Conservation (phyloP, 2,888 invertebrate species). For the Malthinus seriepunctatus region DNA sequence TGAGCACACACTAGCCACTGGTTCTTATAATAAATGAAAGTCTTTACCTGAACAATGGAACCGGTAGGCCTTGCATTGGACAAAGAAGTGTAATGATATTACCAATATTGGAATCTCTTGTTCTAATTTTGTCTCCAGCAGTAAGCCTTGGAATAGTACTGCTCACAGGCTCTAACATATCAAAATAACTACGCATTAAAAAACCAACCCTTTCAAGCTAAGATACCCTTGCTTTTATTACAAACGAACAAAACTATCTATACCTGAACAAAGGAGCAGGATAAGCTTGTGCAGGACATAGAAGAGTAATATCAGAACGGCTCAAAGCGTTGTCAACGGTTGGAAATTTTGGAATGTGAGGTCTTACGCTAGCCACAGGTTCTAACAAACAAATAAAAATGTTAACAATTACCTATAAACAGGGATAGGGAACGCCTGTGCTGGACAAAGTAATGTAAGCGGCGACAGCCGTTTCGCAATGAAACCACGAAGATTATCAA, state of each 20-base stretch:
- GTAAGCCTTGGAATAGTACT: slow-evolving; percentile 59
- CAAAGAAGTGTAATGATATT: slow-evolving; percentile 66
- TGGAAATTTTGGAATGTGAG: slow-evolving; percentile 56
- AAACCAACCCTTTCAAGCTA: neutral
- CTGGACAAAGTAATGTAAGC: slow-evolving; percentile 64
- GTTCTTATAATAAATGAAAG: slow-evolving; percentile 48
- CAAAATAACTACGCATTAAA: slow-evolving; percentile 8
- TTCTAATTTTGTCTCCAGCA: slow-evolving; percentile 41
- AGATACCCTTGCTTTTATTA: slow-evolving; percentile 5
- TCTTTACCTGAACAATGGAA: slow-evolving; percentile 63
- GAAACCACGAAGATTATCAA: slow-evolving; percentile 46
- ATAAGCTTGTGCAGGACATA: slow-evolving; percentile 61
- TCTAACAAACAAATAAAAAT: slow-evolving; percentile 42
- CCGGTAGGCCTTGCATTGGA: slow-evolving; percentile 72
- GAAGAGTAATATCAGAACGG: slow-evolving; percentile 48
- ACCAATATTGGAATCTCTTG: slow-evolving; percentile 37
- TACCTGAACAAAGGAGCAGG: slow-evolving; percentile 57
- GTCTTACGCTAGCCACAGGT: slow-evolving; percentile 61
- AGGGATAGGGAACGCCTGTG: slow-evolving; percentile 72
- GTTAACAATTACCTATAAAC: slow-evolving; percentile 43
- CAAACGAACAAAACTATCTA: neutral
- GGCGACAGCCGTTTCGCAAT: slow-evolving; percentile 38
- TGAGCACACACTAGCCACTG: slow-evolving; percentile 59
- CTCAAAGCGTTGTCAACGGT: slow-evolving; percentile 55
- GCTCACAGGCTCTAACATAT: slow-evolving; percentile 58